Conservation (phyloP, 2,888 invertebrate species). For the Napeogenes sylphis region DNA sequence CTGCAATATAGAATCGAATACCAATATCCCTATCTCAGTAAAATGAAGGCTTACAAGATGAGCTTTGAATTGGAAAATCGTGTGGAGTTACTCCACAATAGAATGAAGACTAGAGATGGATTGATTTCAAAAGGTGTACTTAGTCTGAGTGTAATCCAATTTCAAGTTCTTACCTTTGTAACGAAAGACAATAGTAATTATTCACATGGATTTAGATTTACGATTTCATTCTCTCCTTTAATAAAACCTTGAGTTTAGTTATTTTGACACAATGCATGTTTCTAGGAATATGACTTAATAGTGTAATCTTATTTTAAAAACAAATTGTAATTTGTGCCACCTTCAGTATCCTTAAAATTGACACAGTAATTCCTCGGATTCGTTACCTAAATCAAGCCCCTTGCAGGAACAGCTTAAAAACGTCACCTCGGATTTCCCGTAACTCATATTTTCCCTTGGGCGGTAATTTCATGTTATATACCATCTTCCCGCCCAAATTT, state of each 20-base stretch:
- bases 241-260: no score
- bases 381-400: conserved; percentile 12
- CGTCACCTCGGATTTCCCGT: conserved; percentile 23
- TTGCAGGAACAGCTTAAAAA: conserved; percentile 24
- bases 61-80: conserved; percentile 50
- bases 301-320: not conserved
- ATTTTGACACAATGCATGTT: no score
- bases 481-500: conserved; percentile 20
- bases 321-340: conserved; percentile 2
- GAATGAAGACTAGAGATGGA: conserved; percentile 10
- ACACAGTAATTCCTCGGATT: conserved; percentile 10
- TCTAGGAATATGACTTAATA: no score
- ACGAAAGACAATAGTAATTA: conserved; percentile 10
- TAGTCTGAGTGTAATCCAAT: conserved; percentile 8
- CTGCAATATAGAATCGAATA: not conserved
- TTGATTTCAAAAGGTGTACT: conserved; percentile 15
- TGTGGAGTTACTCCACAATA: conserved; percentile 9
- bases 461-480: conserved; percentile 23
- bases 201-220: conserved; percentile 1
- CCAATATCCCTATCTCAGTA: conserved; percentile 9
- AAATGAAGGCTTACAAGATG: conserved; percentile 43
- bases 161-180: conserved; percentile 8
- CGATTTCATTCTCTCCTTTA: not conserved
- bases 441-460: conserved; percentile 25
- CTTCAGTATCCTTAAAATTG: conserved; percentile 2